Evolutionary conservation across 2,888 invertebrate species (phyloP).

Genomic region (Epirrhoe tristata): DNA sequence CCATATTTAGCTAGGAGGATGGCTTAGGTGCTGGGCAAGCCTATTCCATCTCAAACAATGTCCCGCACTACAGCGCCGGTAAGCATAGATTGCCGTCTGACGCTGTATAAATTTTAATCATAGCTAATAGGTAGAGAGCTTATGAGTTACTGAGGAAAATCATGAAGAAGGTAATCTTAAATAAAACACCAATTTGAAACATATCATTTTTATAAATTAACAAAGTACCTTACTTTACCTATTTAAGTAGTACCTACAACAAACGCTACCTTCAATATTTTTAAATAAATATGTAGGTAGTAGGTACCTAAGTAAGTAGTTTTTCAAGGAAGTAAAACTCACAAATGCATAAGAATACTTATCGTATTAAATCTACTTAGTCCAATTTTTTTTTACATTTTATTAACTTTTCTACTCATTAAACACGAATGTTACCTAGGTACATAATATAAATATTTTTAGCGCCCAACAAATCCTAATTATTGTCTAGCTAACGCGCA

Average conservation of each 20-base stretch:
- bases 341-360: not conserved
- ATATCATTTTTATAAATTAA: not conserved
- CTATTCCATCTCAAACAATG: too few relatives aligned
- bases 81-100: too few relatives aligned
- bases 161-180: not conserved
- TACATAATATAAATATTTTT: not conserved
- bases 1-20: too few relatives aligned
- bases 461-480: not conserved
- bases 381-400: not conserved
- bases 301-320: not conserved
- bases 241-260: too few relatives aligned
- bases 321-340: not conserved
- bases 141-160: too few relatives aligned
- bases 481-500: not conserved
- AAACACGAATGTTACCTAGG: not conserved
- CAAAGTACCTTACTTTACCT: too few relatives aligned
- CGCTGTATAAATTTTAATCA: too few relatives aligned
- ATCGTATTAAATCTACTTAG: not conserved
- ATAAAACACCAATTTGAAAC: not conserved
- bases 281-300: not conserved
- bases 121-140: too few relatives aligned
- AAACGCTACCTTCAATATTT: too few relatives aligned
- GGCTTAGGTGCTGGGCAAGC: too few relatives aligned
- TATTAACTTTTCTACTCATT: not conserved
- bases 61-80: too few relatives aligned